A percentile compares a stretch with the other conserved stretches of the same genome.
Conservation (phyloP, 2,888 invertebrate species). For the Drosophila neoperkinsi region DNA sequence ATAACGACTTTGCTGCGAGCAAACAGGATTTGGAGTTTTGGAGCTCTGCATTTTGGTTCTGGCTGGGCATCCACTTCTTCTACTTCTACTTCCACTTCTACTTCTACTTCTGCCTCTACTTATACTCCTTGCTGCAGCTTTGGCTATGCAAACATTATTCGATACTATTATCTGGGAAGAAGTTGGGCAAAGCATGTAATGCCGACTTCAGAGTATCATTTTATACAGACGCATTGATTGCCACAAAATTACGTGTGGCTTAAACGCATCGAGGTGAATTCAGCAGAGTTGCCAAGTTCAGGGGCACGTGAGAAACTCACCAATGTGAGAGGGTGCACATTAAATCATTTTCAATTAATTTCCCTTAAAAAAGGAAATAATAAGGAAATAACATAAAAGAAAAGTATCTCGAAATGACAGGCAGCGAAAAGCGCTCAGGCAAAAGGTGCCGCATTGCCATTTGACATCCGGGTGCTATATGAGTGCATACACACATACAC, state of each 20-base stretch:
- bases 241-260: slow-evolving; percentile 54
- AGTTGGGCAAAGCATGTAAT: background rate
- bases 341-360: slow-evolving; percentile 64
- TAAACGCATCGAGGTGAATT: slow-evolving; percentile 57
- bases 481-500: slow-evolving; percentile 14
- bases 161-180: background rate
- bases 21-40: slow-evolving; percentile 6
- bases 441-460: slow-evolving; percentile 51
- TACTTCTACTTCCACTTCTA: background rate
- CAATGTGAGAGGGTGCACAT: slow-evolving; percentile 24
- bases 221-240: slow-evolving; percentile 46
- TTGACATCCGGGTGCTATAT: slow-evolving; percentile 29
- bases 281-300: slow-evolving; percentile 23
- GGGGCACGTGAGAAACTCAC: slow-evolving; percentile 3
- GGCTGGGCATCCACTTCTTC: background rate
- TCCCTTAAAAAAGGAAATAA: slow-evolving; percentile 27
- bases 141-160: background rate
- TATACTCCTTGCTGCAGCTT: background rate
- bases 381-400: slow-evolving; percentile 27
- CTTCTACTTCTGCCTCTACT: no score
- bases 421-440: slow-evolving; percentile 30
- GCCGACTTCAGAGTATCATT: slow-evolving; percentile 12
- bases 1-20: slow-evolving; percentile 28
- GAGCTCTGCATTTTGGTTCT: slow-evolving; percentile 1
- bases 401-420: slow-evolving; percentile 61